Evolutionary conservation across 2,797 vertebrate genomes (phyloP).

Genomic region (Pelochelys cantorii): DNA sequence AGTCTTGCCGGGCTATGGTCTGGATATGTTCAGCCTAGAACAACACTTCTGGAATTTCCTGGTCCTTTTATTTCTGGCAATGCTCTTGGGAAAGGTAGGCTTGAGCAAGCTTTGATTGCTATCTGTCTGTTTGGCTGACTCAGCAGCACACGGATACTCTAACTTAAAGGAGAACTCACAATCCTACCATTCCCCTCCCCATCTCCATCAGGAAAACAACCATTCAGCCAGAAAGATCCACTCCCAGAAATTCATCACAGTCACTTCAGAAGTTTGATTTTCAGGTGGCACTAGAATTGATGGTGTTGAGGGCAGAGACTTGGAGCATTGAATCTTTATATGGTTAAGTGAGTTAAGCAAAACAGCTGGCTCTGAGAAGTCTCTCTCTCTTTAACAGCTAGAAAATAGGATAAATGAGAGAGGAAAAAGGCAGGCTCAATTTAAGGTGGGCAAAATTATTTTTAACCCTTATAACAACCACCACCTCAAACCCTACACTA

Average conservation of each 20-base stretch:
- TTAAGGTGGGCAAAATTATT: background rate
- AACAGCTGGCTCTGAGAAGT: slow-evolving; percentile 54
- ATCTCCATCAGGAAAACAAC: slow-evolving; percentile 63
- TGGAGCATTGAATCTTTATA: slow-evolving; percentile 51
- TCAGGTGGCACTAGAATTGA: slow-evolving; percentile 69
- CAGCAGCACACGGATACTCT: slow-evolving; percentile 25
- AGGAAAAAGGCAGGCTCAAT: background rate
- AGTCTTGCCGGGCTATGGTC: background rate
- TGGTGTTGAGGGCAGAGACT: slow-evolving; percentile 60
- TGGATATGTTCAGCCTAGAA: background rate
- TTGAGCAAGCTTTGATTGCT: slow-evolving; percentile 5
- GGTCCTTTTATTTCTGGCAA: background rate
- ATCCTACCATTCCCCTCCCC: slow-evolving; percentile 48
- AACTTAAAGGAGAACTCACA: slow-evolving; percentile 55
- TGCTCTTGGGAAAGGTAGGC: slow-evolving; percentile 20
- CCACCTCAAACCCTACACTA: background rate
- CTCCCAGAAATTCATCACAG: slow-evolving; percentile 55
- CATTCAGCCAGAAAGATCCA: slow-evolving; percentile 59
- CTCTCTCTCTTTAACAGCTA: slow-evolving; percentile 52
- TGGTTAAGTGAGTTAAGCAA: slow-evolving; percentile 62
- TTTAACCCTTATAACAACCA: slow-evolving; percentile 22
- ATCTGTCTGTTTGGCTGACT: slow-evolving; percentile 48
- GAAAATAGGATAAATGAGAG: slow-evolving; percentile 54
- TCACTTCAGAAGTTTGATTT: slow-evolving; percentile 70
- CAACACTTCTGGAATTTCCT: background rate